Evolutionary conservation across 2,113 vertebrate genomes (phyloP), one percentile per base, ranked within the genome.

Genomic region (Toxostoma redivivum): DNA sequence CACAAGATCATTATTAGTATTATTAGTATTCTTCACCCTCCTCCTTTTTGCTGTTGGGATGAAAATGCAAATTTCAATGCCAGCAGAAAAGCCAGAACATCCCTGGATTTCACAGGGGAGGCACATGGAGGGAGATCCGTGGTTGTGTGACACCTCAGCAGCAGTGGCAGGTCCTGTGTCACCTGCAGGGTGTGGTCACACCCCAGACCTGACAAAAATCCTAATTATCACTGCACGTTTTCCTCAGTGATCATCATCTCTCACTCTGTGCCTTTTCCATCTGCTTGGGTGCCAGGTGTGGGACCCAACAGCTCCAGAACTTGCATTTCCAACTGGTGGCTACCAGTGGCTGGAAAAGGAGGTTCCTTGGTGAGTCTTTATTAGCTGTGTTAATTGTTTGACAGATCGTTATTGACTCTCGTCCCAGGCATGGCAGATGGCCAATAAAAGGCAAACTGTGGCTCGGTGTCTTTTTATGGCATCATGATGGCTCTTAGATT

Each of bases 341-440:
- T 62, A 69, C 87, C 84, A 76, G 71, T 80, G 89, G 87, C 6
- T 77, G 76, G 64, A 72, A 91, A 89, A 95, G 64, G 62, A 95
- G 94, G 64, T 79, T 95, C 73, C 81, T 91, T 79, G 88, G 89
- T 90, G 94, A 81, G 96, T 97, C 81, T 97, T 97, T 97, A 97
- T 98, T 97, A 97, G 89, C 90, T 95, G 91, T 73, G 94, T 95
- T 98, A 98, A 98, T 98, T 98, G 97, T 95, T 94, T 97, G 97
- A 95, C 97, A 97, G 96, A 90, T 98, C 48, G 3, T 95, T 97
- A 96, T 84, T 96, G 97, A 98, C 88, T 95, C 74, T 60, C 45
- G 50, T 83, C 96, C 94, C 84, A 58, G 81, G 82, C 80, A 81
- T 97, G 97, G 96, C 97, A 98, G 93, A 74, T 98, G 97, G 95